Evolutionary conservation across 2,888 invertebrate species (phyloP).

Genomic region (Apamea crenata): DNA sequence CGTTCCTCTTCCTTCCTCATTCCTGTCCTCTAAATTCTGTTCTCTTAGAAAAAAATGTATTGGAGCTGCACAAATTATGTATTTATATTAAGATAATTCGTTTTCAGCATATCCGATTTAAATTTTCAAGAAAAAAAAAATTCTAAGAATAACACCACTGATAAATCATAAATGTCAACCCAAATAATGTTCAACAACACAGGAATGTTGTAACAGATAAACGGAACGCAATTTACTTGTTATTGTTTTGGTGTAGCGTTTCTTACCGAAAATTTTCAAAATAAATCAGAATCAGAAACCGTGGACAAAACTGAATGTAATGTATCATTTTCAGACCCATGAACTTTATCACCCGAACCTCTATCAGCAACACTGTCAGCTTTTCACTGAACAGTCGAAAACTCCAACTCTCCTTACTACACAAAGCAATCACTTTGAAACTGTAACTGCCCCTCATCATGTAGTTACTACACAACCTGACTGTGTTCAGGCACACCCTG

Average conservation of each 20-base stretch:
- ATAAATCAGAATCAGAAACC: background rate
- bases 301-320: slow-evolving; percentile 20
- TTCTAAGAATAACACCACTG: background rate
- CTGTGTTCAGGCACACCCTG: slow-evolving; percentile 10
- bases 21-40: background rate
- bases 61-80: background rate
- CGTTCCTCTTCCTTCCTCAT: background rate
- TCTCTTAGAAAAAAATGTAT: background rate
- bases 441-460: slow-evolving; percentile 45
- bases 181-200: background rate
- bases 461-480: slow-evolving; percentile 31
- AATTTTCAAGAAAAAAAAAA: background rate
- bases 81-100: background rate
- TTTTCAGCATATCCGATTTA: background rate
- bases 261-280: background rate
- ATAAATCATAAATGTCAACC: background rate
- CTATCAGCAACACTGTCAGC: slow-evolving; percentile 68
- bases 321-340: slow-evolving; percentile 81
- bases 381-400: slow-evolving; percentile 60
- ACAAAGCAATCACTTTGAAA: slow-evolving; percentile 49
- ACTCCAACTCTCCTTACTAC: slow-evolving; percentile 50
- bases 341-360: slow-evolving; percentile 66
- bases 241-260: slow-evolving; percentile 1
- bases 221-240: slow-evolving; percentile 11
- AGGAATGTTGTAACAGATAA: background rate